A percentile compares a stretch with the other conserved stretches of the same genome.
These are phyloP conservation scores for Pardalotus punctatus DNA, from an alignment of 2,113 vertebrate species.

Conservation along the genomic window DNA sequence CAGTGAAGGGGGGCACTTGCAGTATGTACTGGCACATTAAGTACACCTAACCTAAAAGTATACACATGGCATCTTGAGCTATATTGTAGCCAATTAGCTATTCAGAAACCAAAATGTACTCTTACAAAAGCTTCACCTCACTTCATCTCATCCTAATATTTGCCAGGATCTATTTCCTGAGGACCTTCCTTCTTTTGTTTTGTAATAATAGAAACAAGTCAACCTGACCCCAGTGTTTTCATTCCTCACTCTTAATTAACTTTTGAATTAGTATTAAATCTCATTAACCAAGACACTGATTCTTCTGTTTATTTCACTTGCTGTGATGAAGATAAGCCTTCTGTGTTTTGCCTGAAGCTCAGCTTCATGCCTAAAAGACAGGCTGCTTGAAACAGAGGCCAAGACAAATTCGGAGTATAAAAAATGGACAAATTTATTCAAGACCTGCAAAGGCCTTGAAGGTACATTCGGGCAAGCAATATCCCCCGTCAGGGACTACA, in stretches of 20 bases:
- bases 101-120: not conserved
- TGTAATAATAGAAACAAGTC: not conserved
- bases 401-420: no score
- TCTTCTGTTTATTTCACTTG: not conserved
- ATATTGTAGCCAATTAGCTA: not conserved
- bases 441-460: no score
- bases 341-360: not conserved
- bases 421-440: no score
- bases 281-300: not conserved
- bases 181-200: not conserved
- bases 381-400: no score
- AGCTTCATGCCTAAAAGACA: no score
- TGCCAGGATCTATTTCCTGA: not conserved
- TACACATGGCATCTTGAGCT: not conserved
- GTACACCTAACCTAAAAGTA: not conserved
- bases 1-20: not conserved
- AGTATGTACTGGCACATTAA: fast-evolving
- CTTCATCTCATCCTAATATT: not conserved
- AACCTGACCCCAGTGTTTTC: not conserved
- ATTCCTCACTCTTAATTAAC: not conserved
- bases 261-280: not conserved
- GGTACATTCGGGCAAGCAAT: no score
- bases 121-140: not conserved
- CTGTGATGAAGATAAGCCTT: not conserved
- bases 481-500: no score